Conservation (phyloP, 2,888 invertebrate species). For the Thyatira batis region DNA sequence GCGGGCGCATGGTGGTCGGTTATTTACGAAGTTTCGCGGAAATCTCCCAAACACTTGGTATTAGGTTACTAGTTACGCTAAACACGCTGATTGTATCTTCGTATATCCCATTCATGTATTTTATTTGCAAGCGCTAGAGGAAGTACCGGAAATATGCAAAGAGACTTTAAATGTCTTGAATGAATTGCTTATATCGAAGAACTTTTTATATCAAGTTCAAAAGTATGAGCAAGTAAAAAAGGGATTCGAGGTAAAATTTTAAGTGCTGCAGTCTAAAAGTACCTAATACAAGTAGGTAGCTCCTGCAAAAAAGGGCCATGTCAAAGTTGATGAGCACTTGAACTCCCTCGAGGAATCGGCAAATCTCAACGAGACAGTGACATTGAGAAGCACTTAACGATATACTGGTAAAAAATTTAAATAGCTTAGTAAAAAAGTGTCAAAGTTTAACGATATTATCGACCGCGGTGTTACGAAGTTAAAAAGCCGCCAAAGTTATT, state of each 20-base stretch:
- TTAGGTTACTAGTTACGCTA: constrained; percentile 40
- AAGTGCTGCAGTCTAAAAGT: background rate
- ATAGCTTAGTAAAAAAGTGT: constrained; percentile 64
- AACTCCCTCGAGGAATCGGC: constrained; percentile 2
- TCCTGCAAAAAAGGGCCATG: constrained; percentile 7
- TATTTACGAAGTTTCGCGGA: constrained; percentile 61
- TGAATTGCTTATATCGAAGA: too few relatives aligned
- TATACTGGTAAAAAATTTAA: constrained; percentile 46
- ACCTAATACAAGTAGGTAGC: constrained; percentile 1
- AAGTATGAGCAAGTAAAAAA: background rate
- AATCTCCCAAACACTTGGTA: constrained; percentile 36
- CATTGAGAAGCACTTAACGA: constrained; percentile 62
- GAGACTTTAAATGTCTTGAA: too few relatives aligned
- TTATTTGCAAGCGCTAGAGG: background rate
- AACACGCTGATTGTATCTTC: constrained; percentile 3
- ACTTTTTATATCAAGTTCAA: too few relatives aligned
- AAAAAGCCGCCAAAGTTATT: constrained; percentile 40
- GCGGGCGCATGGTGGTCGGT: constrained; percentile 57
- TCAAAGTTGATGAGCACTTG: constrained; percentile 10
- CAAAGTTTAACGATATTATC: constrained; percentile 65
- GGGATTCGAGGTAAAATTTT: background rate
- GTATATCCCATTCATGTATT: background rate
- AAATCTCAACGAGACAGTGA: constrained; percentile 15
- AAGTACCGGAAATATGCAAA: background rate
- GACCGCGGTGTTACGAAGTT: constrained; percentile 44